Percentiles rank a stretch among this genome's conserved stretches.
Conservation (phyloP, 2,797 vertebrate genomes). For the Phrynocephalus guinanensis region DNA sequence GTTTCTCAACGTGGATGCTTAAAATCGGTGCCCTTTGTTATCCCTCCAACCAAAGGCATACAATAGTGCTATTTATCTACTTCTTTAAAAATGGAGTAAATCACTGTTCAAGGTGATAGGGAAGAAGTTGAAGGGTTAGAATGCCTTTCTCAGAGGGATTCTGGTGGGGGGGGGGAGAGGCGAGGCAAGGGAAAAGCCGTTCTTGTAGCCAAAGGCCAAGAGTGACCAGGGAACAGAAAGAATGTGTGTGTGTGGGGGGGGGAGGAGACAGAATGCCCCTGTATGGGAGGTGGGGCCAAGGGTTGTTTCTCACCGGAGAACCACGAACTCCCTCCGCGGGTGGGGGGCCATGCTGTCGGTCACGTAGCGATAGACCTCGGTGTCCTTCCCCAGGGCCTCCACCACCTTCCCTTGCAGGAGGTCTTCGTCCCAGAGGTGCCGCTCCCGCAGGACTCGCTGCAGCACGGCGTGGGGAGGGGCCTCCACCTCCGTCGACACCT, state of each 20-base stretch:
- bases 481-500: constrained; percentile 81
- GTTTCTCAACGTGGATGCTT: too few species aligned
- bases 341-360: constrained; percentile 89
- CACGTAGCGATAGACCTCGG: constrained; percentile 86
- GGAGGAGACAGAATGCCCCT: neutral
- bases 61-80: too few species aligned
- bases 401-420: constrained; percentile 84
- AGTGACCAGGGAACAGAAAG: neutral
- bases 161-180: neutral
- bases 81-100: too few species aligned
- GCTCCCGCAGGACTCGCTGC: constrained; percentile 84
- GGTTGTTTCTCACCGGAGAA: constrained; percentile 80
- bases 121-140: neutral
- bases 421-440: constrained; percentile 89
- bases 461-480: constrained; percentile 80
- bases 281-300: too few species aligned
- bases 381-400: constrained; percentile 81
- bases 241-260: neutral
- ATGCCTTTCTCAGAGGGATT: neutral
- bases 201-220: neutral
- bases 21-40: too few species aligned
- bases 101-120: too few species aligned
- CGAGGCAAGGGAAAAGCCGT: neutral
- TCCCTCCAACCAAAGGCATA: too few species aligned
- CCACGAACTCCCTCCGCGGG: constrained; percentile 84